Percentiles rank a stretch among this genome's conserved stretches.
These are phyloP conservation scores for Aegithalos caudatus DNA, from an alignment of 2,113 vertebrate genomes.

Conservation along the genomic window DNA sequence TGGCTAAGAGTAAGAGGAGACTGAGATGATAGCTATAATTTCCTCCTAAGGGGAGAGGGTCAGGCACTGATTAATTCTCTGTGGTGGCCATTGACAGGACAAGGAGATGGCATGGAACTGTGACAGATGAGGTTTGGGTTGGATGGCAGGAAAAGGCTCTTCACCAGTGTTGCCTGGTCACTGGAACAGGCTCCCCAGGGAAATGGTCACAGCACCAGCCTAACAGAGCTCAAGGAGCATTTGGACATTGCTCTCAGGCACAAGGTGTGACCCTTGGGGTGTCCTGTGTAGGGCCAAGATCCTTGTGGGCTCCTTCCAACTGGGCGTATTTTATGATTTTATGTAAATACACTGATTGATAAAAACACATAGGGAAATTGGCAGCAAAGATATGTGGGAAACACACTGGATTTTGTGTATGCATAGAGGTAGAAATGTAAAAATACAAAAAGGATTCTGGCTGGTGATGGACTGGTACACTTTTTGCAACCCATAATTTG, in stretches of 20 bases:
- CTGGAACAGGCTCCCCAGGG: neutral
- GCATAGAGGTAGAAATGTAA: neutral
- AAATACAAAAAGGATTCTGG: neutral
- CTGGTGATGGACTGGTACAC: neutral
- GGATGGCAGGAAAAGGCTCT: neutral
- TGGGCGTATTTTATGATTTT: neutral
- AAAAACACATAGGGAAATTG: neutral
- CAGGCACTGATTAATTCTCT: no score
- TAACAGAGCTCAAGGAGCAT: neutral
- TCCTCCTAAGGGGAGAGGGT: neutral
- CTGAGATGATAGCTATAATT: no score
- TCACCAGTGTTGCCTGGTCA: rapidly evolving
- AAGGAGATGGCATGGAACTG: neutral
- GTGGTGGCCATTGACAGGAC: neutral
- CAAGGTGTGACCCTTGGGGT: neutral
- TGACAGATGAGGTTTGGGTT: neutral
- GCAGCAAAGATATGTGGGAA: neutral
- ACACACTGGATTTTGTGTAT: neutral
- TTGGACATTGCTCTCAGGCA: neutral
- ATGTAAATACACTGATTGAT: neutral
- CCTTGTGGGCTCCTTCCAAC: neutral
- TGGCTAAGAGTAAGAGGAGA: neutral
- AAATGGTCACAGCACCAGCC: no score
- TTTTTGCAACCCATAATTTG: neutral
- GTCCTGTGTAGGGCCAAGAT: neutral